Base-by-base conservation (phyloP, 2,888 invertebrate genomes). In the Cryptocephalus moraei region DNA sequence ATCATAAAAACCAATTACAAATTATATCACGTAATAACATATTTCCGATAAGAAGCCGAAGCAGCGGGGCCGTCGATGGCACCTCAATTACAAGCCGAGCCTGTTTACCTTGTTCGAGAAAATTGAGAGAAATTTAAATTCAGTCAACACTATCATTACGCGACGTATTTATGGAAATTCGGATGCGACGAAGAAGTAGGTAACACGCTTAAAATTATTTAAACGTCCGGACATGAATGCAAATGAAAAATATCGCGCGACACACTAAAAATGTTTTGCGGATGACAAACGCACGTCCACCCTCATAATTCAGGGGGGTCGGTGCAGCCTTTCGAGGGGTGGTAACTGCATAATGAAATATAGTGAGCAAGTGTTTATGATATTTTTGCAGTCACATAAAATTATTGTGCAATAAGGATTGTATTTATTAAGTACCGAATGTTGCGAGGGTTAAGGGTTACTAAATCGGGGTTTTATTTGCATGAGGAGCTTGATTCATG, bases 341-440 rank as follows among this genome's bases (percentile, higher is more conserved):
- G 63, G 64, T 63, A 62, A 64, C 59, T 62, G 59, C 60, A 59
- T 60, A 57, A 64, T 69, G 67, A 69, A 68, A 66, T 68, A 68
- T 68, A 56, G 62, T 61, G 54, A 49, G 66, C 69, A 69, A 69
- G 69, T 69, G 69, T 62, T 62, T 60, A 59, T 68, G 69, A 69
- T 67, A 65, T 66, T 69, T 69, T 69, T 69, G 36, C 12, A 36
- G 36, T 36, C 36, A 22, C 22, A 22, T 22, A 67, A 65, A 62
- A 63, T 62, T 66, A 67, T 67, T 65, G 65, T 62, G 64, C 62
- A 61, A 61, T 62, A 63, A 61, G 62, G 62, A 63, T 62, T 64
- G 63, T 62, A 64, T 64, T 65, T 63, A 60, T 33, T 32, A 42
- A 32, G 22, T 33, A 44, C 22, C 22, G 22, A 22, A 22, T 22